Conservation (phyloP, 1,140 invertebrate species). For the Bactericera cockerelli region DNA sequence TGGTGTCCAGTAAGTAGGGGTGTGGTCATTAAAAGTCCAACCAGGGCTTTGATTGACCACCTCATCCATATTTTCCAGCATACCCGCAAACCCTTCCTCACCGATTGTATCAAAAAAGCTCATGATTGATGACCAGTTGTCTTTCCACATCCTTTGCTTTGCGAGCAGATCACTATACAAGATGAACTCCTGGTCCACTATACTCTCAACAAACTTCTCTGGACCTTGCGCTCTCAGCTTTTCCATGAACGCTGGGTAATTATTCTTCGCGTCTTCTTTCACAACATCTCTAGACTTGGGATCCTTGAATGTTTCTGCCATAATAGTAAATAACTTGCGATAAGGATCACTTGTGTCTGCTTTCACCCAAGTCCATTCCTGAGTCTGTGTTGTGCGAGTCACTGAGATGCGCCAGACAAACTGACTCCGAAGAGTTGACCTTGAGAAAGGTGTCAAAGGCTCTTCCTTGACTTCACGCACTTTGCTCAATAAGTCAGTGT, state of each 20-base stretch:
- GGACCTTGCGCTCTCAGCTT: not conserved
- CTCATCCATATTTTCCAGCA: not conserved
- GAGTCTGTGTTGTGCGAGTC: not conserved
- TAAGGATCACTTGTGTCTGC: not conserved
- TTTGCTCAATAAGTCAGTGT: too few relatives aligned
- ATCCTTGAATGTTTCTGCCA: not conserved
- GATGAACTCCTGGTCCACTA: not conserved
- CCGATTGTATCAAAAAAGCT: constrained; percentile 2
- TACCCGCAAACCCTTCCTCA: not conserved
- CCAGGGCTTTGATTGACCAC: not conserved
- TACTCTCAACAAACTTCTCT: not conserved
- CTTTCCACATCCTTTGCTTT: not conserved
- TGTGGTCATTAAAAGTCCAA: too few relatives aligned
- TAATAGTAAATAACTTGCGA: not conserved
- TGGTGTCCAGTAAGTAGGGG: too few relatives aligned
- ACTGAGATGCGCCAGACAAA: not conserved
- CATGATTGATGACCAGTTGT: not conserved
- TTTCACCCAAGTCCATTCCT: not conserved
- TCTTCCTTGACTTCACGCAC: too few relatives aligned
- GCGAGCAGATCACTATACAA: not conserved
- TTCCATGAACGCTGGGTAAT: not conserved
- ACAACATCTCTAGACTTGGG: not conserved
- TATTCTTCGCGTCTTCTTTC: not conserved
- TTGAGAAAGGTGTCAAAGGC: too few relatives aligned
- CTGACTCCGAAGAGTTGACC: not conserved